Evolutionary conservation across 2,888 invertebrate genomes (phyloP).

Genomic region (Rhamphomyia laevipes): DNA sequence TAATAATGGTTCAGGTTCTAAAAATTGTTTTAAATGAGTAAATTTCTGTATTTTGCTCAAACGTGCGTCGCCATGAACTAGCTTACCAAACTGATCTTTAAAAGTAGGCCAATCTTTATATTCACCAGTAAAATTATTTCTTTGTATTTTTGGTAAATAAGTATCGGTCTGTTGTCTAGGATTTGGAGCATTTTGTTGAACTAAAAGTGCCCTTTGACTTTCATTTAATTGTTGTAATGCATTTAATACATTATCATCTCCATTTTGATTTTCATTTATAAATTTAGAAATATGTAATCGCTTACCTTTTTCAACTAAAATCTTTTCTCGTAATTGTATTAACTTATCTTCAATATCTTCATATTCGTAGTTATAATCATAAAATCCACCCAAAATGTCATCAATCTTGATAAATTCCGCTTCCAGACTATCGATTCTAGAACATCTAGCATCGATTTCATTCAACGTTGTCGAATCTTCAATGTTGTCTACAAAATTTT

Average conservation of each 20-base stretch:
- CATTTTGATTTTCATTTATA: too few species aligned
- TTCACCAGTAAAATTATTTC: background rate
- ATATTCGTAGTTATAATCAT: background rate
- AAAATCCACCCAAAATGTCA: background rate
- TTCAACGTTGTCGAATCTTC: background rate
- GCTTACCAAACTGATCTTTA: conserved; percentile 1
- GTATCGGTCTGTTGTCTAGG: background rate
- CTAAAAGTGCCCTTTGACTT: background rate
- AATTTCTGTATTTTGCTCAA: background rate
- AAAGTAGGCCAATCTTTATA: conserved; percentile 4
- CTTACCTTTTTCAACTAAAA: too few species aligned
- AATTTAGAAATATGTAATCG: too few species aligned
- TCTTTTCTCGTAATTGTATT: background rate
- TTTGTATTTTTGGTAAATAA: background rate
- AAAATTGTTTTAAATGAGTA: background rate
- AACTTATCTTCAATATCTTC: background rate
- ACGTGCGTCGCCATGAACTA: background rate
- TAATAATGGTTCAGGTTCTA: background rate
- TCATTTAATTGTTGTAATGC: background rate
- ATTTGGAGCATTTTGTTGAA: background rate
- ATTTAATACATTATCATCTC: background rate
- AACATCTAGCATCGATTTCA: background rate
- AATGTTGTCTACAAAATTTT: background rate
- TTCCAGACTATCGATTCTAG: background rate
- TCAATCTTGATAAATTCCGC: background rate